Evolutionary conservation across 1,140 invertebrate genomes (phyloP).

Genomic region (Fopius arisanus): DNA sequence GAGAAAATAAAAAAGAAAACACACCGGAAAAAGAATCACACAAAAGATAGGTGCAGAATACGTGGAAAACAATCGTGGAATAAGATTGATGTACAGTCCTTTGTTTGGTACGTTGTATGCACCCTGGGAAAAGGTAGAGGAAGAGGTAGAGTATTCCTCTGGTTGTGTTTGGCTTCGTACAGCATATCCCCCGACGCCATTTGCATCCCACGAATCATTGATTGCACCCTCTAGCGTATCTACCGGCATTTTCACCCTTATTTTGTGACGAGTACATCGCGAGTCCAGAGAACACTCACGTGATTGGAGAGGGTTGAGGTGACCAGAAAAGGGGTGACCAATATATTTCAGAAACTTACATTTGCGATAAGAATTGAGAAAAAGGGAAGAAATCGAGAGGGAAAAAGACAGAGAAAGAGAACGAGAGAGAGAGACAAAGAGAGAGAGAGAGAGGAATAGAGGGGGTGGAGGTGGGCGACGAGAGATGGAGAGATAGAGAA

Average conservation of each 20-base stretch:
- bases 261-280: slow-evolving; percentile 1
- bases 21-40: not conserved
- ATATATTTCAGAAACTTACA: slow-evolving; percentile 1
- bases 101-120: not conserved
- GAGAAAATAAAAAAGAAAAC: not conserved
- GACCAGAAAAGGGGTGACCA: not conserved
- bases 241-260: not conserved
- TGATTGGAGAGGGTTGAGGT: not conserved
- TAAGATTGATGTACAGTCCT: slow-evolving; percentile 3
- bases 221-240: slow-evolving; percentile 15
- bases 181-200: not conserved
- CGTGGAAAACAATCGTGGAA: slow-evolving; percentile 2
- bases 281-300: not conserved
- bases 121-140: not conserved
- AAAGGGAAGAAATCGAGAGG: not conserved
- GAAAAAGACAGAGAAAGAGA: not conserved
- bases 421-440: not conserved
- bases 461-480: too few species aligned
- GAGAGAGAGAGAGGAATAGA: too few species aligned
- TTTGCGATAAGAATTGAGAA: not conserved
- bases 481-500: too few species aligned
- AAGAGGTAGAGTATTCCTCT: not conserved
- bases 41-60: not conserved
- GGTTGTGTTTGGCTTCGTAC: slow-evolving; percentile 2
- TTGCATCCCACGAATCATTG: slow-evolving; percentile 26